phyloP scores from a whole-genome alignment of 1,140 invertebrate species.

The Acromyrmex charruanus region DNA sequence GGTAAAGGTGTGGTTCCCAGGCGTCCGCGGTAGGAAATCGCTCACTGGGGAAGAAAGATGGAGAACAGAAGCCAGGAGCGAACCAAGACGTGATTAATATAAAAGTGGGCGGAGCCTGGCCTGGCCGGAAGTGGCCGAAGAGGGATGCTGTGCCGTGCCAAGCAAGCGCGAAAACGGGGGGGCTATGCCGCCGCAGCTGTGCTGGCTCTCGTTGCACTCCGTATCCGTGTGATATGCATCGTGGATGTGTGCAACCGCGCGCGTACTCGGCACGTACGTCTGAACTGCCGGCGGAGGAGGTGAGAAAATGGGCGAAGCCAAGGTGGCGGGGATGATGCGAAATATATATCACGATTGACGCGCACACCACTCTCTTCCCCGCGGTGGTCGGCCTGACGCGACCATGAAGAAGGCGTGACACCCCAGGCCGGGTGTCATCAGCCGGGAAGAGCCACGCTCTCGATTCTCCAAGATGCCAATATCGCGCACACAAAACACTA shows the following conservation, averaged over 20 bases:
- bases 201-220: constrained; percentile 66
- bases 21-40: constrained; percentile 83
- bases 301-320: constrained; percentile 77
- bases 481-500: constrained; percentile 69
- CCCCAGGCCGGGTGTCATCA: constrained; percentile 43
- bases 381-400: constrained; percentile 39
- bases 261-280: constrained; percentile 50
- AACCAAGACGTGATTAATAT: constrained; percentile 87
- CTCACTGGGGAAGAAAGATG: constrained; percentile 83
- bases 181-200: constrained; percentile 77
- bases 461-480: constrained; percentile 30
- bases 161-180: constrained; percentile 83
- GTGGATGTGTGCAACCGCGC: constrained; percentile 43
- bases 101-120: constrained; percentile 86
- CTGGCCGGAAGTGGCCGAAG: constrained; percentile 85
- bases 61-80: constrained; percentile 82
- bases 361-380: constrained; percentile 52
- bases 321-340: constrained; percentile 69
- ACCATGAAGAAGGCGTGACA: constrained; percentile 71
- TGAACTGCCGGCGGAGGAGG: constrained; percentile 73
- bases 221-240: constrained; percentile 46
- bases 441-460: constrained; percentile 35
- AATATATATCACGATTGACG: constrained; percentile 70
- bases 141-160: constrained; percentile 84
- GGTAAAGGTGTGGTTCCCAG: constrained; percentile 86